Evolutionary conservation across 2,113 vertebrate genomes (phyloP), one percentile per base, ranked within the genome.

Genomic region (Pollimyrus isidori): DNA sequence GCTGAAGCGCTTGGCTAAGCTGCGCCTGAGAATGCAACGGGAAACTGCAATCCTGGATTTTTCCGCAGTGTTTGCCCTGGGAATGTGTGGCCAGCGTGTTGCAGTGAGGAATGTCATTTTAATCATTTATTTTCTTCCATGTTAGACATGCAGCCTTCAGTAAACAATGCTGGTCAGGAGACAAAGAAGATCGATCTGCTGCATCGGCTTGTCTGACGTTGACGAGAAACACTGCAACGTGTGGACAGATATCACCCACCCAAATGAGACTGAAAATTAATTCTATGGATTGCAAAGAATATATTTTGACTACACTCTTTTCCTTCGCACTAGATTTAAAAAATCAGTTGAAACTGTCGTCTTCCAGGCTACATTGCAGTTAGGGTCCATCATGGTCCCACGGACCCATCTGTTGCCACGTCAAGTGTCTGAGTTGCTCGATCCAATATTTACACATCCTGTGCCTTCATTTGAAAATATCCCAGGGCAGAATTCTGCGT

Each of bases 41-140:
- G 92, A 92, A 93, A 90, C 93, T 94, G 94, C 91, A 93, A 93
- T 91, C 91, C 93, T 94, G n/a, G n/a, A n/a, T n/a, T n/a, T n/a
- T n/a, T n/a, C n/a, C 52, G 89, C 26, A 89, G 42, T 93, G 91
- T 94, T 93, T 93, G 91, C 91, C 89, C 56, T 93, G 87, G 87
- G 87, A 93, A 89, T 92, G 92, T 91, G 90, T 86, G 48, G 83
- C 50, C 90, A 91, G 86, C 89, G 80, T 58, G 91, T 90, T 56
- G 87, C 91, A 53, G 88, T 90, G 88, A 91, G 76, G 90, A 84
- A 91, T 92, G 92, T 91, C 86, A 91, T 92, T 89, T 89, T 84
- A 90, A 87, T 87, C 30, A 46, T 62, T 58, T 23, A 69, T 86
- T 58, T 86, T 85, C 56, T 26, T 90, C 26, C 62, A 13, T 80